These are phyloP conservation scores for Setophaga kirtlandii DNA, from an alignment of 2,113 vertebrate genomes.

Conservation along the genomic window DNA sequence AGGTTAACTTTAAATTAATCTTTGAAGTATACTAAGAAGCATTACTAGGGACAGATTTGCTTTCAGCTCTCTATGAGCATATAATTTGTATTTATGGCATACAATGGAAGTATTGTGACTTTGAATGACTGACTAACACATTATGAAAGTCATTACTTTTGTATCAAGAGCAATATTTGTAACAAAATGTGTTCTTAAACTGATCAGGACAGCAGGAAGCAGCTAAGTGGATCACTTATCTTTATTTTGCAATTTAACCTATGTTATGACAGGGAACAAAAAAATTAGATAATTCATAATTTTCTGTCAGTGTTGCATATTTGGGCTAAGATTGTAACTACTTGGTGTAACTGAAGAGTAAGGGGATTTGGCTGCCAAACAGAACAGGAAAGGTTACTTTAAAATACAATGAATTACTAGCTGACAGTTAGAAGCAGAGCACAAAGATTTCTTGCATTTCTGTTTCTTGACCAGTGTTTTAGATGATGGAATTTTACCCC, in stretches of 20 bases:
- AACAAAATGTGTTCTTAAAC: conserved; percentile 63
- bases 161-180: conserved; percentile 49
- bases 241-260: conserved; percentile 75
- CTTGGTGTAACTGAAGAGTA: conserved; percentile 38
- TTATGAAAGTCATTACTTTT: conserved; percentile 65
- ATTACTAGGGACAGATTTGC: conserved; percentile 51
- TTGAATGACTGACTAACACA: conserved; percentile 65
- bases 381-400: conserved; percentile 55
- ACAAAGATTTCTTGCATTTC: conserved; percentile 80
- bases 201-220: conserved; percentile 67
- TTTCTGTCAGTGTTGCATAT: conserved; percentile 43
- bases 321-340: conserved; percentile 49
- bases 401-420: not conserved
- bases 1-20: conserved; percentile 69
- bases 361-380: conserved; percentile 15
- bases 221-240: conserved; percentile 70
- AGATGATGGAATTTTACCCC: conserved; percentile 64
- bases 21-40: conserved; percentile 67
- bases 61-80: conserved; percentile 22
- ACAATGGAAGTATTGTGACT: conserved; percentile 42
- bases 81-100: conserved; percentile 55
- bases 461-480: conserved; percentile 81
- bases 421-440: conserved; percentile 54
- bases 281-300: conserved; percentile 62
- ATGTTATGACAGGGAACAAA: conserved; percentile 58